Evolutionary conservation across 2,888 invertebrate species (phyloP), one percentile per base, ranked within the genome.

Genomic region (Blastobasis adustella): DNA sequence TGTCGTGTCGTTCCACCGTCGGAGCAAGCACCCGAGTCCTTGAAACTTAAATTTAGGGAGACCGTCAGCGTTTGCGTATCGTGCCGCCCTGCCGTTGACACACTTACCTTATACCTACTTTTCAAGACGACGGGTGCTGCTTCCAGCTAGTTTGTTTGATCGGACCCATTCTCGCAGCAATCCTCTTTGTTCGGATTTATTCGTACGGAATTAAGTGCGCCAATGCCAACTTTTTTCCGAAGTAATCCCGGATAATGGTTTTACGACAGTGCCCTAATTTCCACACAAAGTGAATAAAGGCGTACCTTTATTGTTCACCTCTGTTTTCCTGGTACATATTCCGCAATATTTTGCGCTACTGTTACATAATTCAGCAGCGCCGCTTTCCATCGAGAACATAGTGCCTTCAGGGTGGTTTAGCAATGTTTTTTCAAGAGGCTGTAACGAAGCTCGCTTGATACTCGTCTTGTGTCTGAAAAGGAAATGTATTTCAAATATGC

Each of bases 11-110:
- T 60, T 60, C 60, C 62, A 42, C 43, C 51, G 51, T 54, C 44
- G 56, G 62, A 67, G 65, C 60, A 60, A 54, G 55, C 51, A 58
- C 57, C 49, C 62, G 61, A 63, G 71, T 62, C 76, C 77, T 79
- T 79, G 74, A 73, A 78, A 75, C 52, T 52, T 52, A 69, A 67
- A 69, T 75, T 69, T 60, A 61, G 64, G 62, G 57, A 62, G 60
- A 65, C 63, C 61, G 67, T 59, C 62, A 60, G 57, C 67, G 61
- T 67, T 64, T 62, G 50, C 59, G 53, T 66, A 59, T 67, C 68
- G 70, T 73, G 71, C 65, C 65, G 60, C 62, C 53, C 57, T 59
- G 59, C 56, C 66, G 64, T 70, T 71, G 73, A 70, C 69, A 76
- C 61, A 64, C 54, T 23, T 23, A 23, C 23, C 23, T 23, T 23